Base-by-base conservation (phyloP, 92 coral and sea anemone species). In the Zoanthus gigantus region DNA sequence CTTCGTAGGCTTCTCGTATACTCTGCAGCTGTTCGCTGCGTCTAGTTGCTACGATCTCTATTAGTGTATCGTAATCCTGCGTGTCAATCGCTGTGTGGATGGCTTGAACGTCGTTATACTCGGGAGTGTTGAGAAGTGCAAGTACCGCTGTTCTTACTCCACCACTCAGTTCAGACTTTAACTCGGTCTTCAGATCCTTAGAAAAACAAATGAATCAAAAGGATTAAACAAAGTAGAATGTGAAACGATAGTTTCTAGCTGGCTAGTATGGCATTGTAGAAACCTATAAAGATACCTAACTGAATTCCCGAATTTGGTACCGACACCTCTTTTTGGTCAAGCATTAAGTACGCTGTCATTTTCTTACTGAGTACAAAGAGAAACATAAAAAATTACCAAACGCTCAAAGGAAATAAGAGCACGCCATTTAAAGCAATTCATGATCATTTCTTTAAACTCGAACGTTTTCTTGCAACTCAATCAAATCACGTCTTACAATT, bases 11-110 rank as follows among this genome's bases (percentile, higher is more conserved):
- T 54, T 91, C 93, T 79, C 84, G 89, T 45, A 93, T 76, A 17
- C 83, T 90, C 80, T 89, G 90, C 6, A 95, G 66, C 0, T 52
- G 83, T 66, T 87, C 90, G 16, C 85, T 73, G 67, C 87, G 90
- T 72, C 96, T 91, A 63, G 98, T 91, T 72, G 90, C 86, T 23
- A 95, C 94, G 29, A 95, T 88, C 45, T 92, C 93, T 73, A 77
- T 77, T 31, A 95, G 57, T 1, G 94, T 87, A 63, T 93, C 82
- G 85, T 82, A 85, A 60, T 93, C 93, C 10, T 87, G 83, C 50
- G 77, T 89, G 29, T 91, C 84, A 28, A 95, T 81, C 5, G 98
- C 98, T 28, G 61, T 73, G 28, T 86, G 88, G 54, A 95, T 91
- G 28, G 96, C 88, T 76, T 76, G 89, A 47, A 90, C 92, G 47